A percentile compares a stretch with the other conserved stretches of the same genome.
phyloP scores from a whole-genome alignment of 1,140 invertebrate species.

The Coenobita brevimanus region DNA sequence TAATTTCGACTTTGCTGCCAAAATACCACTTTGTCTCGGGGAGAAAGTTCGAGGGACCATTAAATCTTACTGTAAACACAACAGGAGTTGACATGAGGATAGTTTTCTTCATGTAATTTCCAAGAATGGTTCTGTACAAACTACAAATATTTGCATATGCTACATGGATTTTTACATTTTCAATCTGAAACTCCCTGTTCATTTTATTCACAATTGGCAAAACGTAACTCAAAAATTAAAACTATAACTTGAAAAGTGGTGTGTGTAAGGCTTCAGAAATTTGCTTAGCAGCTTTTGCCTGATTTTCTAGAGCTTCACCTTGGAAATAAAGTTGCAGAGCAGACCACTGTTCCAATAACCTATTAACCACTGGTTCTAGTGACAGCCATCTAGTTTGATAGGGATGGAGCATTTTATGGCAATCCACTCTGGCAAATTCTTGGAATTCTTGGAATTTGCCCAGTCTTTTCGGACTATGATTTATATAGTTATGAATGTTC shows the following conservation, averaged over 20 bases:
- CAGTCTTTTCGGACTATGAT: conserved; percentile 1
- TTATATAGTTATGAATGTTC: background rate
- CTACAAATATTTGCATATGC: background rate
- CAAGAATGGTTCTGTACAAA: background rate
- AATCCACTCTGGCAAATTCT: background rate
- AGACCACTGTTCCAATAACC: background rate
- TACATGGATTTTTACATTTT: background rate
- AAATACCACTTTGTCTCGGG: too few species aligned
- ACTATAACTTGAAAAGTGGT: conserved; percentile 2
- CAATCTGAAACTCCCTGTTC: conserved; percentile 25
- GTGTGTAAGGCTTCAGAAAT: background rate
- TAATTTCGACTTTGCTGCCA: too few species aligned
- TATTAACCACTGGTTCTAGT: background rate
- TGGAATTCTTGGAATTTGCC: conserved; percentile 20
- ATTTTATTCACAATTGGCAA: conserved; percentile 6
- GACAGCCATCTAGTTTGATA: conserved; percentile 20
- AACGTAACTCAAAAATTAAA: conserved; percentile 13
- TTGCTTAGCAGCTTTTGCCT: background rate
- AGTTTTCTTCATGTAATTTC: too few species aligned
- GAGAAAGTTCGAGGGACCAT: too few species aligned
- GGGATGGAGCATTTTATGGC: conserved; percentile 19
- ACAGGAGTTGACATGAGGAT: too few species aligned
- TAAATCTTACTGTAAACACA: too few species aligned
- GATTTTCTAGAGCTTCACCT: background rate
- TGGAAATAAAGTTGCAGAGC: conserved; percentile 17